These are phyloP conservation scores for Bruchidius siliquastri DNA, from an alignment of 2,888 invertebrate genomes.

Conservation along the genomic window DNA sequence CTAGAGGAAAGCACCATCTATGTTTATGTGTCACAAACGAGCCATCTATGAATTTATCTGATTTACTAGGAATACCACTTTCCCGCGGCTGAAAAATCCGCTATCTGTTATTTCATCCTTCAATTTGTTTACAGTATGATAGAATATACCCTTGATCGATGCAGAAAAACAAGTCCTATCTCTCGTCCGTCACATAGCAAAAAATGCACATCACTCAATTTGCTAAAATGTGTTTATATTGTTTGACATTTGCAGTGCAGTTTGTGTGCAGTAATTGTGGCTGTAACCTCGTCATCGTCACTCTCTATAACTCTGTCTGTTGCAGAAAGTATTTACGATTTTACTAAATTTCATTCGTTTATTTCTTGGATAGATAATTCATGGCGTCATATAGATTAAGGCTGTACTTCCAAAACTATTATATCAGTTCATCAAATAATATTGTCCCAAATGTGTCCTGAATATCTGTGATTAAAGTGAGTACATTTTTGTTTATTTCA, in stretches of 20 bases:
- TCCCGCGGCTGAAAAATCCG: background rate
- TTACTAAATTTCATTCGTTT: too few species aligned
- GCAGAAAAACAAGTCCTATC: conserved; percentile 32
- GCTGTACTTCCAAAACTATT: too few species aligned
- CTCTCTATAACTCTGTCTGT: background rate
- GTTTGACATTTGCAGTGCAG: background rate
- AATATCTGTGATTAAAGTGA: too few species aligned
- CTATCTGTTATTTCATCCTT: conserved; percentile 25
- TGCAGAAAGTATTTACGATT: conserved; percentile 5
- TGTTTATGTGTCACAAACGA: background rate
- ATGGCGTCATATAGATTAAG: too few species aligned
- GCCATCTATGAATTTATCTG: background rate
- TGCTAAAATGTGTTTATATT: background rate
- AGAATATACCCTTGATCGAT: conserved; percentile 30
- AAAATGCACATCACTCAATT: background rate
- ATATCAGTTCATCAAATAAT: too few species aligned
- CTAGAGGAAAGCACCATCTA: background rate
- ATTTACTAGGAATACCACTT: background rate
- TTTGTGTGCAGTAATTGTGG: background rate
- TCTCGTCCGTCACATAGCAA: conserved; percentile 10
- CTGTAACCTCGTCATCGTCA: background rate
- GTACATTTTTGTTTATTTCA: too few species aligned
- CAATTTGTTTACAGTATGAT: conserved; percentile 34
- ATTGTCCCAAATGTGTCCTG: too few species aligned
- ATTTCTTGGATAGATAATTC: too few species aligned